These are phyloP conservation scores for Eumerus sabulonum DNA, from an alignment of 2,888 invertebrate species.

Conservation along the genomic window DNA sequence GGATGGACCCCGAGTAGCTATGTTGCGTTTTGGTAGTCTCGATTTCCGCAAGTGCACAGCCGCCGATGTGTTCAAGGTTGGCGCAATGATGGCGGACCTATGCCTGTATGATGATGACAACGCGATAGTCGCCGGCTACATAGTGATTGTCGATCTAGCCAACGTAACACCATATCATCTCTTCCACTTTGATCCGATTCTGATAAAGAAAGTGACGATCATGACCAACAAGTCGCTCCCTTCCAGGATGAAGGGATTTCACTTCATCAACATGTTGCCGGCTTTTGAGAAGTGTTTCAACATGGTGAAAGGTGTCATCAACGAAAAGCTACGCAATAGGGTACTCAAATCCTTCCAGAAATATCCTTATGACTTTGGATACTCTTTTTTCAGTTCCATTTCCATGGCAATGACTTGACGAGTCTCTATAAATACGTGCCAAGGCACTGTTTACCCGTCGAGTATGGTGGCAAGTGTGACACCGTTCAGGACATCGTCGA, in stretches of 20 bases:
- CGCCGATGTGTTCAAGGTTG: conserved; percentile 79
- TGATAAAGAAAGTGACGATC: conserved; percentile 80
- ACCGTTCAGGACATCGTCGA: conserved; percentile 33
- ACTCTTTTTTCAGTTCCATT: conserved; percentile 78
- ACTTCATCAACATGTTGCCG: conserved; percentile 81
- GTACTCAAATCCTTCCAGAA: conserved; percentile 73
- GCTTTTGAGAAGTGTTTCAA: conserved; percentile 81
- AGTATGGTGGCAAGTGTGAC: conserved; percentile 82
- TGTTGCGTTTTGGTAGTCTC: conserved; percentile 78
- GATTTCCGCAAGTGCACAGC: conserved; percentile 78
- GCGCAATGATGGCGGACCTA: conserved; percentile 81
- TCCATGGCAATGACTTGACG: conserved; percentile 80
- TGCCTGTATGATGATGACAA: conserved; percentile 82
- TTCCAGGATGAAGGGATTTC: conserved; percentile 80
- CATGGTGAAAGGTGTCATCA: conserved; percentile 81
- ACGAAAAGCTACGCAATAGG: conserved; percentile 81
- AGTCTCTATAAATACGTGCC: conserved; percentile 81
- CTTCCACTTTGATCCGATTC: conserved; percentile 80
- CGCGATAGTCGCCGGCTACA: conserved; percentile 79
- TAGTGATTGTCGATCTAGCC: conserved; percentile 80
- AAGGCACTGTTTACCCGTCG: conserved; percentile 81
- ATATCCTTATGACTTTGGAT: too few relatives aligned
- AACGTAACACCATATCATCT: conserved; percentile 80
- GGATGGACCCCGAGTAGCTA: conserved; percentile 78
- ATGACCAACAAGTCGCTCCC: conserved; percentile 81